Base-by-base conservation (phyloP, 2,113 vertebrate species). In the Pristiophorus japonicus region DNA sequence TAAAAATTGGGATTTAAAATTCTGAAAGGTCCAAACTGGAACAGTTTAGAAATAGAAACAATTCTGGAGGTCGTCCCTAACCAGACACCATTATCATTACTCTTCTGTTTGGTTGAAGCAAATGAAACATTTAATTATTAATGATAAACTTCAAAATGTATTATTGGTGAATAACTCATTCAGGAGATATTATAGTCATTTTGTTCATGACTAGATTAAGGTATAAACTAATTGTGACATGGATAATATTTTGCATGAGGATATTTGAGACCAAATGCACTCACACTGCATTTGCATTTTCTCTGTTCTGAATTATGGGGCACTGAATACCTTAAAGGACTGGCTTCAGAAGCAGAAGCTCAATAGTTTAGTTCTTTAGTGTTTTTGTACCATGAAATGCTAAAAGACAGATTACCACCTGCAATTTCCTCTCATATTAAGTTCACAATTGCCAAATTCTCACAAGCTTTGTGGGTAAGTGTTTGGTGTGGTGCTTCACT, bases 311-410 rank as follows among this genome's bases (percentile, higher is more conserved):
- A 38, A 34, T 7, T 34, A 34, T 0, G 34, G 70, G 30, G 16
- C n/a, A 45, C 3, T 96, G 95, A 93, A 95, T 96, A 95, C 95
- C 96, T 95, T 95, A 95, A 42, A 96, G 88, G 96, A 92, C 95
- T 96, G 96, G 96, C 95, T 90, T 95, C 95, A 92, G 96, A 96
- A 97, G 96, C 96, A 95, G 96, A 96, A 96, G 96, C 88, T 90
- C 95, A 84, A 96, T 67, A 96, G 96, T 96, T 96, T 96, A 90
- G 96, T 96, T 8, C 78, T 84, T 2, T 96, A 96, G 96, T 96
- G 95, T 97, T 84, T 84, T 84, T 42, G 18, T 6, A 20, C 0
- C 4, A 38, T 84, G 78, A 84, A 20, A 38, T 84, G 38, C 78
- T 84, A 84, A 84, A 84, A 34, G 70, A 73, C 70, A 70, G 67